These are phyloP conservation scores for Anaspis maculata DNA, from an alignment of 2,888 invertebrate species.

Conservation along the genomic window DNA sequence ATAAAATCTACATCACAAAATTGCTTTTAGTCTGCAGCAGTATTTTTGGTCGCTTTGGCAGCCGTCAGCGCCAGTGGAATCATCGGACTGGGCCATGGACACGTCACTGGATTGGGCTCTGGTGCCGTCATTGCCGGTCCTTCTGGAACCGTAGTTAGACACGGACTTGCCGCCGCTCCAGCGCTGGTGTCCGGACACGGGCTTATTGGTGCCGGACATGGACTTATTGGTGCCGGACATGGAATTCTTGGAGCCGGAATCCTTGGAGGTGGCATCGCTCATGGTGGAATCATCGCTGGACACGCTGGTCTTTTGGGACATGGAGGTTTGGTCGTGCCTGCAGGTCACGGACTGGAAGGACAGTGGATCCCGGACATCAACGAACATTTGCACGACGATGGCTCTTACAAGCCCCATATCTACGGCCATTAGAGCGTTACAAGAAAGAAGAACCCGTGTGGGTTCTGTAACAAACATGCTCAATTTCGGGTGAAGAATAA, in stretches of 20 bases:
- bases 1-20: too few species aligned
- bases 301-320: constrained; percentile 6
- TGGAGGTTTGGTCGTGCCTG: constrained; percentile 2
- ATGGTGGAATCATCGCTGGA: constrained; percentile 5
- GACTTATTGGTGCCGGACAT: neutral
- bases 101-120: constrained; percentile 6
- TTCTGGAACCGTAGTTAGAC: constrained; percentile 8
- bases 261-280: constrained; percentile 3
- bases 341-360: constrained; percentile 20
- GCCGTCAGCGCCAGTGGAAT: constrained; percentile 8
- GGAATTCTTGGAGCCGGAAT: constrained; percentile 3
- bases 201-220: constrained; percentile 3
- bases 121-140: constrained; percentile 9
- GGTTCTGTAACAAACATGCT: too few species aligned
- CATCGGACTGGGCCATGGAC: too few species aligned
- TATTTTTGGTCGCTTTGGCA: constrained; percentile 11
- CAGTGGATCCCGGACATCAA: constrained; percentile 29
- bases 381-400: constrained; percentile 30
- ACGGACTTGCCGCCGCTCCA: constrained; percentile 4
- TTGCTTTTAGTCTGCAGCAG: constrained; percentile 6
- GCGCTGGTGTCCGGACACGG: constrained; percentile 1
- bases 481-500: too few species aligned
- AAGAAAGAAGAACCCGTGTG: too few species aligned
- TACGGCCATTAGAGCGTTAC: constrained; percentile 19
- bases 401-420: constrained; percentile 28